Evolutionary conservation across 2,797 vertebrate genomes (phyloP).

Genomic region (Mallotus villosus): DNA sequence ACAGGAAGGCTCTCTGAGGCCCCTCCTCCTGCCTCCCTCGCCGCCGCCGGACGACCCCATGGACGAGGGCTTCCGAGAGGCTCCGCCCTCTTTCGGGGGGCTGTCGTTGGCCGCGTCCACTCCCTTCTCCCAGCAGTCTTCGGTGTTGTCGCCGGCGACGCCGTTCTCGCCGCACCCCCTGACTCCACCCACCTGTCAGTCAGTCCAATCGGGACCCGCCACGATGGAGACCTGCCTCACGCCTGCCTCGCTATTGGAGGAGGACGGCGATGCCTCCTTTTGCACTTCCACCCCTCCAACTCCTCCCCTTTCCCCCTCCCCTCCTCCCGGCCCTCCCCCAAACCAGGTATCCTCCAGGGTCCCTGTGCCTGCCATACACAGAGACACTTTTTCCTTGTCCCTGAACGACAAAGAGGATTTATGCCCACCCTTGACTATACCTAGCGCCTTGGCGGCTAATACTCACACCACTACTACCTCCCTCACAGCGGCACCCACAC

Average conservation of each 20-base stretch:
- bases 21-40: slow-evolving; percentile 81
- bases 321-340: slow-evolving; percentile 62
- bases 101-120: slow-evolving; percentile 65
- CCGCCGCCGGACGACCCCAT: slow-evolving; percentile 81
- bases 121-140: slow-evolving; percentile 77
- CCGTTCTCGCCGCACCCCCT: slow-evolving; percentile 81
- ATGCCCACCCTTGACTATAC: slow-evolving; percentile 75
- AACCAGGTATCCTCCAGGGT: slow-evolving; percentile 58
- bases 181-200: slow-evolving; percentile 75
- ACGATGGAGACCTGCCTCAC: slow-evolving; percentile 92
- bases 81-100: slow-evolving; percentile 82
- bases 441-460: slow-evolving; percentile 62
- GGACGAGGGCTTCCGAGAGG: slow-evolving; percentile 85
- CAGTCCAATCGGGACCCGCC: slow-evolving; percentile 72
- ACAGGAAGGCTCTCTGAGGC: slow-evolving; percentile 89
- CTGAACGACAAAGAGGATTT: slow-evolving; percentile 92
- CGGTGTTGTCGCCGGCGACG: slow-evolving; percentile 59
- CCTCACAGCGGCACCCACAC: slow-evolving; percentile 66
- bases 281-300: slow-evolving; percentile 79
- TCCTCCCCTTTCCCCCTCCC: slow-evolving; percentile 69
- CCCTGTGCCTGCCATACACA: slow-evolving; percentile 68
- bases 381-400: slow-evolving; percentile 85
- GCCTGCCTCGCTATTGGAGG: slow-evolving; percentile 93
- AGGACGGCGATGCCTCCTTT: slow-evolving; percentile 81
- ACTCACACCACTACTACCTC: slow-evolving; percentile 84